These are phyloP conservation scores for Plebejus anna DNA, from an alignment of 2,888 invertebrate genomes.

Conservation along the genomic window DNA sequence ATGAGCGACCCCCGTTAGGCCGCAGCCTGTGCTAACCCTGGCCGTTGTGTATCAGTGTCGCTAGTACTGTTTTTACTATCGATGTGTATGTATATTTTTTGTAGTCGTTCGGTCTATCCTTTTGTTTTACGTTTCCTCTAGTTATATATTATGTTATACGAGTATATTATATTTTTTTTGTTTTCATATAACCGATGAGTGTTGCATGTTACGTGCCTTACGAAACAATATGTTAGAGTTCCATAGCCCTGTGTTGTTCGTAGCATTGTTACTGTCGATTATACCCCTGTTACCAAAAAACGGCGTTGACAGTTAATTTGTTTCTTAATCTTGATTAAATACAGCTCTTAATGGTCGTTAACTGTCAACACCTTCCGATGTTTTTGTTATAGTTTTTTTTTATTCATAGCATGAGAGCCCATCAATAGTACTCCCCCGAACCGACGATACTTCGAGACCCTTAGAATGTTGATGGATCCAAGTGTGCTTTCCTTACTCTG, in stretches of 20 bases:
- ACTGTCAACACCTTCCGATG: slow-evolving; percentile 65
- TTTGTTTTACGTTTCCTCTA: slow-evolving; percentile 48
- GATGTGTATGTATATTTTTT: slow-evolving; percentile 71
- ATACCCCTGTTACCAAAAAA: slow-evolving; percentile 52
- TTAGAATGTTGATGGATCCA: slow-evolving; percentile 61
- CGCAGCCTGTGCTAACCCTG: slow-evolving; percentile 79
- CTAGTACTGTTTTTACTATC: slow-evolving; percentile 62
- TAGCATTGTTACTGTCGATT: slow-evolving; percentile 65
- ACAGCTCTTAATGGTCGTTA: slow-evolving; percentile 48
- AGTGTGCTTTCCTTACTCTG: slow-evolving; percentile 64
- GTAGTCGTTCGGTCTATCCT: slow-evolving; percentile 60
- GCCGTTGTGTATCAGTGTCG: slow-evolving; percentile 79
- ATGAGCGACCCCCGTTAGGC: slow-evolving; percentile 72
- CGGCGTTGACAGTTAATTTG: slow-evolving; percentile 73
- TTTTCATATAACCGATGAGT: slow-evolving; percentile 67
- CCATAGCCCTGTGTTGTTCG: slow-evolving; percentile 76
- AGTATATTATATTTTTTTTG: slow-evolving; percentile 41
- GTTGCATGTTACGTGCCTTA: slow-evolving; percentile 78
- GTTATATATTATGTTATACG: slow-evolving; percentile 48
- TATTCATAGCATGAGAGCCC: slow-evolving; percentile 71
- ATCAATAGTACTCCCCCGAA: slow-evolving; percentile 57
- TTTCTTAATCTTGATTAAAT: slow-evolving; percentile 30
- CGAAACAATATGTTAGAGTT: slow-evolving; percentile 68
- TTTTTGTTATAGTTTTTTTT: slow-evolving; percentile 51
- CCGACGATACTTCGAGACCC: slow-evolving; percentile 58